Evolutionary conservation across 2,113 vertebrate genomes (phyloP), one percentile per base, ranked within the genome.

Genomic region (Malurus melanocephalus): DNA sequence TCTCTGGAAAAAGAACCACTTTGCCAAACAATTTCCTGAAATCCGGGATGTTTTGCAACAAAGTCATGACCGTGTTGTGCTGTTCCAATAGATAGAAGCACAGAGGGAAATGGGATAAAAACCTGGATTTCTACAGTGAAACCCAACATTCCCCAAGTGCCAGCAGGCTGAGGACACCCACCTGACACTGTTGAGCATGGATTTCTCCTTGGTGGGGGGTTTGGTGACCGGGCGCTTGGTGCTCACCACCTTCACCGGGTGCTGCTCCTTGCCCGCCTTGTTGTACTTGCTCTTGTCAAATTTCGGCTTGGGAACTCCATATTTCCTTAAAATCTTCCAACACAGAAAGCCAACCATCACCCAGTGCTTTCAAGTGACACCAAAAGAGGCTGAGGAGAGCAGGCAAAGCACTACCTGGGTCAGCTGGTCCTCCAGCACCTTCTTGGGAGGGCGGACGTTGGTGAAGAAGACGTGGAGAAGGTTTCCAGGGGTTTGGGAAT

Each of bases 251-350:
- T 99, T 99, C 80, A 98, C 98, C 0, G 98, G 99, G 93, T 99
- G 99, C 95, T 99, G 99, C 68, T 99, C 99, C 93, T 99, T 99
- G 87, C 99, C 98, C 0, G 97, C 98, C 80, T 99, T 99, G 97
- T 97, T 99, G 96, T 99, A 99, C 93, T 99, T 99, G 97, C 98
- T 99, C 95, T 99, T 99, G 95, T 99, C 99, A 28, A 98, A 98
- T 72, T 99, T 99, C 1, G 98, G 98, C 88, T 98, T 98, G 5
- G 98, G 96, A 55, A 98, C 98, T 1, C 99, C 99, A 0, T 99
- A 99, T 53, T 99, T 99, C 87, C 99, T 97, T 46, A 99, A 97
- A 94, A 99, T 99, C 99, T 99, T 94, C 11, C 84, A 90, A 55
- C 38, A 77, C 5, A 88, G 59, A 52, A 32, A 78, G 15, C 0